Conservation (phyloP, 1,140 invertebrate species). For the Coptotermes formosanus region DNA sequence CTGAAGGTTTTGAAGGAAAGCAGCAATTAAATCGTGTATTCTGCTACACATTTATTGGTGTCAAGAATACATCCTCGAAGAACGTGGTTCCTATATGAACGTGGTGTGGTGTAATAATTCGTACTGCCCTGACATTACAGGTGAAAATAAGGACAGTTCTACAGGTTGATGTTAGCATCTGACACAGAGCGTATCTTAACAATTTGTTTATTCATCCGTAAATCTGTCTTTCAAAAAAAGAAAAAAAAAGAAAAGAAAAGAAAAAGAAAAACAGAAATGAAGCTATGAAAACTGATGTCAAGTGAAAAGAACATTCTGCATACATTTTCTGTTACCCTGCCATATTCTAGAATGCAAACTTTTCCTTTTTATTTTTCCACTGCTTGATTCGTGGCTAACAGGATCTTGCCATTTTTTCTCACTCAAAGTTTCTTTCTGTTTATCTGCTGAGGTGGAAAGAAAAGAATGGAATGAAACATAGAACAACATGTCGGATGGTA, state of each 20-base stretch:
- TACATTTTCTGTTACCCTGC: slow-evolving; percentile 17
- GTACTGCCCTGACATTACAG: background rate
- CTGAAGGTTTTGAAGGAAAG: too few species aligned
- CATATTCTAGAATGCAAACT: background rate
- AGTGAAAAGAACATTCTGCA: slow-evolving; percentile 27
- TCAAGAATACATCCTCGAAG: background rate
- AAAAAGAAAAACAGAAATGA: background rate
- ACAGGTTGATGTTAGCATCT: background rate
- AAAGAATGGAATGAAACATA: slow-evolving; percentile 34
- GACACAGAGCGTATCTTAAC: background rate
- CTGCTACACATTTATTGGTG: background rate
- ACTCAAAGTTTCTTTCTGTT: slow-evolving; percentile 30
- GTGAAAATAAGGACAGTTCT: background rate
- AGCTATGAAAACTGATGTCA: slow-evolving; percentile 19
- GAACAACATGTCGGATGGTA: slow-evolving; percentile 27
- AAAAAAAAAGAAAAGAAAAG: background rate
- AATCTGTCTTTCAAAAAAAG: background rate
- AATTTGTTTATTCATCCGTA: slow-evolving; percentile 12
- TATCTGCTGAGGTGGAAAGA: slow-evolving; percentile 31
- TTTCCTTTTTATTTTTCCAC: background rate
- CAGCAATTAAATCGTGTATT: too few species aligned
- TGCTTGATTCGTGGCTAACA: slow-evolving; percentile 30
- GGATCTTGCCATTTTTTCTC: slow-evolving; percentile 29
- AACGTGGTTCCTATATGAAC: background rate
- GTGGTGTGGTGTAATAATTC: background rate